phyloP scores from a whole-genome alignment of 1,140 invertebrate genomes.

The Caenorhabditis brenneri region DNA sequence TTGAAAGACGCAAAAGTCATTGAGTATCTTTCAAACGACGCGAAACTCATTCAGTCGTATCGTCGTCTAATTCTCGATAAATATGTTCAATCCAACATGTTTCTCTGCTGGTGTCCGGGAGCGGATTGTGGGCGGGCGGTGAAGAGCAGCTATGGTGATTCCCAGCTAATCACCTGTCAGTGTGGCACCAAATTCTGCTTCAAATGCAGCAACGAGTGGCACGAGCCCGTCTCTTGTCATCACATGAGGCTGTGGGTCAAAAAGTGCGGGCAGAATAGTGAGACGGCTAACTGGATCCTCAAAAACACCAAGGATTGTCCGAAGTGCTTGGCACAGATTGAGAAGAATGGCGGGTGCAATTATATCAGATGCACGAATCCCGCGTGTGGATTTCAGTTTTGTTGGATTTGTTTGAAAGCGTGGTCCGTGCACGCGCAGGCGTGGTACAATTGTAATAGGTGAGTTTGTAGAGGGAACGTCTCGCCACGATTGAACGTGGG shows the following conservation, averaged over 20 bases:
- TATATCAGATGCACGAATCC: constrained; percentile 99
- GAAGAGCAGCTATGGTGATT: constrained; percentile 74
- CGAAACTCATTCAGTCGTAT: neutral
- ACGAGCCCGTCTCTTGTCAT: constrained; percentile 94
- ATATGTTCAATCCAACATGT: neutral
- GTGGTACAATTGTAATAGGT: constrained; percentile 75
- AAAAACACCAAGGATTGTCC: constrained; percentile 99
- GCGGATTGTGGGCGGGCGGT: neutral
- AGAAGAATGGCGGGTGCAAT: constrained; percentile 97
- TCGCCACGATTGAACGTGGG: too few species aligned
- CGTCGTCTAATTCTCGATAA: neutral
- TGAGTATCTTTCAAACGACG: neutral
- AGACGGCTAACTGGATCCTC: constrained; percentile 98
- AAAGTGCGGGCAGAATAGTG: constrained; percentile 97
- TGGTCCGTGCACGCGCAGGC: constrained; percentile 98
- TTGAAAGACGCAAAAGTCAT: constrained; percentile 58
- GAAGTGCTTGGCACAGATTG: constrained; percentile 95
- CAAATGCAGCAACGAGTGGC: constrained; percentile 95
- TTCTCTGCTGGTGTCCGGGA: neutral
- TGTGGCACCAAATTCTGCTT: constrained; percentile 79
- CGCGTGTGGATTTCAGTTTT: constrained; percentile 96
- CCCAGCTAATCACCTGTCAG: constrained; percentile 90
- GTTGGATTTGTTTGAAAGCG: constrained; percentile 96
- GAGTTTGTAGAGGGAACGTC: neutral
- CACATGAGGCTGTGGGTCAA: constrained; percentile 94